Conservation (phyloP, 1,140 invertebrate genomes). For the Samia ricini region DNA sequence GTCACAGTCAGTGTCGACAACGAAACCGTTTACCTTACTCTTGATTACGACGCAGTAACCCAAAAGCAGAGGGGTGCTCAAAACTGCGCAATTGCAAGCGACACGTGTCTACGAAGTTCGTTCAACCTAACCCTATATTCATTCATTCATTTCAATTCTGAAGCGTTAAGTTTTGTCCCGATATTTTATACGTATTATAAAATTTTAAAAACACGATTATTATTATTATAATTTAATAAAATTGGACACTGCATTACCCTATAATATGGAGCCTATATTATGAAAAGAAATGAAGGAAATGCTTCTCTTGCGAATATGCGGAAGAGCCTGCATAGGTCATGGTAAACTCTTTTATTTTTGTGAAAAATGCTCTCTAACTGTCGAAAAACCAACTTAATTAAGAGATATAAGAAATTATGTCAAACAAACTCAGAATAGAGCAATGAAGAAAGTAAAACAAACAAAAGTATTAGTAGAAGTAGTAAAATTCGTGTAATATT, state of each 20-base stretch:
- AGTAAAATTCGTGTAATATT: no score
- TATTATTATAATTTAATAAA: background rate
- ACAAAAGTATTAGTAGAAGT: no score
- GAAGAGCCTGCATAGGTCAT: no score
- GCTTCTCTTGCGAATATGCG: background rate
- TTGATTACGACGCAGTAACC: conserved; percentile 45
- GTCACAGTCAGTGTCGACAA: conserved; percentile 17
- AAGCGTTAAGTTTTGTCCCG: no score
- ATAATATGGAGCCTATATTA: background rate
- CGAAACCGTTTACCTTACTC: conserved; percentile 43
- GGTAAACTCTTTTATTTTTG: no score
- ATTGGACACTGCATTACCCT: background rate
- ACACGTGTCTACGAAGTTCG: conserved; percentile 57
- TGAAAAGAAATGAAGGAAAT: background rate
- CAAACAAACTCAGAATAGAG: no score
- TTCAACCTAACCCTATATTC: conserved; percentile 41
- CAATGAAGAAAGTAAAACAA: no score
- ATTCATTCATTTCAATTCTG: no score
- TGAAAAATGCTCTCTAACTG: no score
- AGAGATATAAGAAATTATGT: no score
- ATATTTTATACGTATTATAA: background rate
- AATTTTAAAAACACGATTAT: background rate
- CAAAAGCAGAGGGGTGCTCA: conserved; percentile 61
- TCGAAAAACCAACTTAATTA: no score
- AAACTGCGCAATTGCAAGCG: conserved; percentile 66